Evolutionary conservation across 2,113 vertebrate species (phyloP).

Genomic region (Bos indicus): DNA sequence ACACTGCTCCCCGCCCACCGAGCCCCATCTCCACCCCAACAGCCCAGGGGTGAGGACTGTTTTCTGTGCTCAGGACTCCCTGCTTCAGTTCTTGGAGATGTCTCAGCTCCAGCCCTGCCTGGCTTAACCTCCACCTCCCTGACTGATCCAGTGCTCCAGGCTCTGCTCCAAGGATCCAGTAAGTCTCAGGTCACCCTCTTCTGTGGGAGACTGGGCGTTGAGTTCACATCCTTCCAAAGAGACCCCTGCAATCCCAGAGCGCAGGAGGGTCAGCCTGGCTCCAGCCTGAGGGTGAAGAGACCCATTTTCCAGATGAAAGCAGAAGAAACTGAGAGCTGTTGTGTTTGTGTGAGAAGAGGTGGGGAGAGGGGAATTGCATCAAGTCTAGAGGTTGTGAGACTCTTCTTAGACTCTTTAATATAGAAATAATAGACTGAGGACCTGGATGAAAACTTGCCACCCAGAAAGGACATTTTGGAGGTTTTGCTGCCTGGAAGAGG

Average conservation of each 20-base stretch:
- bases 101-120: accelerated
- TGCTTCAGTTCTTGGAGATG: accelerated
- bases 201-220: background rate
- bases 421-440: background rate
- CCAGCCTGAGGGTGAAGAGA: background rate
- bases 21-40: background rate
- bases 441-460: background rate
- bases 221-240: background rate
- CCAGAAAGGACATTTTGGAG: background rate
- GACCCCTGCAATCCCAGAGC: accelerated
- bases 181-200: accelerated
- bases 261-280: background rate
- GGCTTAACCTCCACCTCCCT: background rate
- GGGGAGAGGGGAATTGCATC: background rate
- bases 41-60: background rate
- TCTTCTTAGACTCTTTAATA: background rate
- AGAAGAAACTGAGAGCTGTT: background rate
- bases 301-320: background rate
- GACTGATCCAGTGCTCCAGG: background rate
- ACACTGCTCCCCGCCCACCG: background rate
- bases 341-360: background rate
- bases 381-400: background rate
- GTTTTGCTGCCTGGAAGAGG: background rate
- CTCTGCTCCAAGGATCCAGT: background rate
- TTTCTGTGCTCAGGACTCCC: background rate